A percentile compares a stretch with the other conserved stretches of the same genome.
phyloP scores from a whole-genome alignment of 2,888 invertebrate genomes.

The Melangyna quadrimaculata region DNA sequence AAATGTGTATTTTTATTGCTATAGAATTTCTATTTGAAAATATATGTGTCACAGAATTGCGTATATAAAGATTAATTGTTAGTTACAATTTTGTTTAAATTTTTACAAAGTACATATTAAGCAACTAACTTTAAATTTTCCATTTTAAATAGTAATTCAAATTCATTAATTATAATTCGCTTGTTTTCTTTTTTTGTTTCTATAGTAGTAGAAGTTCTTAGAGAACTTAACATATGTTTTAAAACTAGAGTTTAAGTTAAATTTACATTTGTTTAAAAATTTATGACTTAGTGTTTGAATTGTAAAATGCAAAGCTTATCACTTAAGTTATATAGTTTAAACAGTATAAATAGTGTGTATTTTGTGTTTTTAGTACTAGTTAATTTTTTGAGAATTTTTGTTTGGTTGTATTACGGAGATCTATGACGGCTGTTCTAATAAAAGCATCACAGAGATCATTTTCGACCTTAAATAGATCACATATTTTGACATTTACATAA shows the following conservation, averaged over 20 bases:
- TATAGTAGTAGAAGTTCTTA: neutral
- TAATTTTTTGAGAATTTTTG: neutral
- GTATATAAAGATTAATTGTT: conserved; percentile 52
- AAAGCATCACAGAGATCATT: conserved; percentile 69
- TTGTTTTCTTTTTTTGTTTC: neutral
- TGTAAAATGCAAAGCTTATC: conserved; percentile 35
- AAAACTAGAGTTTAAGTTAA: neutral
- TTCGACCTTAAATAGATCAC: conserved; percentile 80
- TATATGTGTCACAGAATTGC: conserved; percentile 59
- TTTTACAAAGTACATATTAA: too few species aligned
- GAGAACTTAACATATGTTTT: neutral
- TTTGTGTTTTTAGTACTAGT: conserved; percentile 8
- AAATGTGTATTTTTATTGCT: conserved; percentile 55
- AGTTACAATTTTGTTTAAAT: too few species aligned
- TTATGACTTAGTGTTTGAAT: conserved; percentile 56
- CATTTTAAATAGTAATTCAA: neutral
- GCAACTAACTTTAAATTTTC: neutral
- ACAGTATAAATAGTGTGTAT: conserved; percentile 13
- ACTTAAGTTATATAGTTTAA: conserved; percentile 47
- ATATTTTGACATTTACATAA: conserved; percentile 79
- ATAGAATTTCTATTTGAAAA: conserved; percentile 55
- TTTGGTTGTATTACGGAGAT: conserved; percentile 11
- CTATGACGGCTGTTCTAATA: conserved; percentile 30
- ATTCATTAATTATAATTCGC: neutral
- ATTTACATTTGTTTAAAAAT: neutral